Percentiles rank a stretch among this genome's conserved stretches.
Conservation (phyloP, 2,113 vertebrate species). For the Limnothrissa miodon region DNA sequence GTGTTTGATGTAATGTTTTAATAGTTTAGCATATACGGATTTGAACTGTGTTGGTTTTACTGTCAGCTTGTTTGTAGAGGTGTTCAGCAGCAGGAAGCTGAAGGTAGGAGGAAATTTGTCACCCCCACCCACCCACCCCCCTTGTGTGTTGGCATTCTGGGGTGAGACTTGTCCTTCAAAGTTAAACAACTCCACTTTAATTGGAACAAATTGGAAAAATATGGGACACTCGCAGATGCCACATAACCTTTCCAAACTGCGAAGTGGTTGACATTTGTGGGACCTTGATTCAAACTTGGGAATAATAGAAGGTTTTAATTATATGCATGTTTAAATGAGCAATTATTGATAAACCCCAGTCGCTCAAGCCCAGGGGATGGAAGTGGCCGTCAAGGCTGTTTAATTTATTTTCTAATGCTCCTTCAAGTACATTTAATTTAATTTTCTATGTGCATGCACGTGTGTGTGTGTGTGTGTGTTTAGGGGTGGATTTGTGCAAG, state of each 20-base stretch:
- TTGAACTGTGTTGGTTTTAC: background rate
- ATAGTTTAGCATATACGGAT: background rate
- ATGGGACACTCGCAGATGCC: conserved; percentile 33
- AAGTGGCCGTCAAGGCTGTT: conserved; percentile 37
- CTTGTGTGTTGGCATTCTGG: conserved; percentile 9
- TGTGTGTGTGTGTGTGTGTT: background rate
- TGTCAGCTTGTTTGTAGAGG: conserved; percentile 7
- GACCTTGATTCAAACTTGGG: conserved; percentile 56
- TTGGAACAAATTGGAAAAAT: conserved; percentile 26
- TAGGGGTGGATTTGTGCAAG: conserved; percentile 41
- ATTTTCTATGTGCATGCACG: conserved; percentile 25
- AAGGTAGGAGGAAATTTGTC: background rate
- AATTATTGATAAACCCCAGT: conserved; percentile 55
- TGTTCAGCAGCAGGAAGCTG: too few relatives aligned
- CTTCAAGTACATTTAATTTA: conserved; percentile 49
- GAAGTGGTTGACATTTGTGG: conserved; percentile 51
- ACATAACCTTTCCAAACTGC: conserved; percentile 42
- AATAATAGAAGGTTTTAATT: conserved; percentile 51
- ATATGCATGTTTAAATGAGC: conserved; percentile 55
- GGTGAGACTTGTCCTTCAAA: conserved; percentile 27
- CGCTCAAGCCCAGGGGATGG: conserved; percentile 43
- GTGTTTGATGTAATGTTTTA: background rate
- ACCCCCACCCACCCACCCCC: background rate
- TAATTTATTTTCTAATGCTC: conserved; percentile 43
- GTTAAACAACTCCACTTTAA: conserved; percentile 23